Base-by-base conservation (phyloP, 2,797 vertebrate genomes). In the Podarcis siculus region DNA sequence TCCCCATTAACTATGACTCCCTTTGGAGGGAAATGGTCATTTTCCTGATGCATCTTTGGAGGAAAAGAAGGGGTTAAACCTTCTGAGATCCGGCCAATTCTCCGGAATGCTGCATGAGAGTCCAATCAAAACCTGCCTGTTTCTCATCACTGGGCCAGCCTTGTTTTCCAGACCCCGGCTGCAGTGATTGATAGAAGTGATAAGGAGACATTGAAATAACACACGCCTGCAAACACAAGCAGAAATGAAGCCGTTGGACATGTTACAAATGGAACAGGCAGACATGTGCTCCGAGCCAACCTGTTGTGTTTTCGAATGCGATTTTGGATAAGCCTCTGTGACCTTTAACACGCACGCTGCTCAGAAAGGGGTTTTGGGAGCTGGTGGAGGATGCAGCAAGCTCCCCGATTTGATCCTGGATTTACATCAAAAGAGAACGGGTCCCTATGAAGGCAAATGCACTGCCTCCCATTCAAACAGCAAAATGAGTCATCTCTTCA, bases 71-170 rank as follows among this genome's bases (percentile, higher is more conserved):
- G 93, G 89, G 94, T 94, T 35, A 95, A 97, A 96, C 92, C 92
- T 94, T 96, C 90, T 96, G 89, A 96, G 94, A 89, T 93, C 10
- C 82, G 92, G 95, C 94, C 96, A 96, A 91, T 88, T 93, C 93
- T 92, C 94, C 94, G 92, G 94, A 97, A 96, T 94, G 93, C 85
- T 0, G 0, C 39, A 27, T 89, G 93, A 93, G 45, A 23, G 78
- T 94, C 93, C 94, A 96, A 94, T 95, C 86, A 96, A 96, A 96
- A 92, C 91, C 92, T 93, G 91, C 8, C 35, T 94, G 92, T 92
- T 96, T 96, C 88, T 94, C 85, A 39, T 95, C 92, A 92, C 87
- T 81, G 23, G 88, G 91, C 92, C 94, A 94, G 90, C 86, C 92
- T 95, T 89, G 86, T 91, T 94, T 90, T 82, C 90, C 88, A 39